Evolutionary conservation across 2,888 invertebrate genomes (phyloP).

Genomic region (Tanypteryx hageni): DNA sequence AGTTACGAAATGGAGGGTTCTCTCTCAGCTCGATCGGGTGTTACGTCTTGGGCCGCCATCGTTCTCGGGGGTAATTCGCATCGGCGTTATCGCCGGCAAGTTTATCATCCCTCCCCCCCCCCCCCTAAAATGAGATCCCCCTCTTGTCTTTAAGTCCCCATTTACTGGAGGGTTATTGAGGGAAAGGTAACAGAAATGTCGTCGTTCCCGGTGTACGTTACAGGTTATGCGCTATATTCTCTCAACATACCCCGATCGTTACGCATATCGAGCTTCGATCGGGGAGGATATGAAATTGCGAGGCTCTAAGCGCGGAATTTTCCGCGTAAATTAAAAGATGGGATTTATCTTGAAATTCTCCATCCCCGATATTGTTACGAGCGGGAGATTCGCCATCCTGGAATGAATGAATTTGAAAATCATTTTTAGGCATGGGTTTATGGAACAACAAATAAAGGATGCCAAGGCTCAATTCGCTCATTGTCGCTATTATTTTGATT

Average conservation of each 20-base stretch:
- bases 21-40: background rate
- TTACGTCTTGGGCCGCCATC: background rate
- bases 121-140: background rate
- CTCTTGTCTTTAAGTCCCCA: background rate
- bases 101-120: background rate
- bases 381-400: no score
- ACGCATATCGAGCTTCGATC: no score
- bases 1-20: background rate
- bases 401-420: no score
- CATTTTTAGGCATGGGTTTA: no score
- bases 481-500: no score
- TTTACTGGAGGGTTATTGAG: background rate
- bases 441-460: no score
- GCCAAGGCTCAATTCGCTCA: no score
- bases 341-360: no score
- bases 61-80: background rate
- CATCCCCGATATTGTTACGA: no score
- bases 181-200: background rate
- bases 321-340: no score
- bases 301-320: no score
- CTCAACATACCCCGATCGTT: background rate
- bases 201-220: background rate
- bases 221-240: background rate
- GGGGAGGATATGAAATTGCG: no score
- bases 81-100: background rate